Evolutionary conservation across 2,113 vertebrate genomes (phyloP).

Genomic region (Hemiscyllium ocellatum): DNA sequence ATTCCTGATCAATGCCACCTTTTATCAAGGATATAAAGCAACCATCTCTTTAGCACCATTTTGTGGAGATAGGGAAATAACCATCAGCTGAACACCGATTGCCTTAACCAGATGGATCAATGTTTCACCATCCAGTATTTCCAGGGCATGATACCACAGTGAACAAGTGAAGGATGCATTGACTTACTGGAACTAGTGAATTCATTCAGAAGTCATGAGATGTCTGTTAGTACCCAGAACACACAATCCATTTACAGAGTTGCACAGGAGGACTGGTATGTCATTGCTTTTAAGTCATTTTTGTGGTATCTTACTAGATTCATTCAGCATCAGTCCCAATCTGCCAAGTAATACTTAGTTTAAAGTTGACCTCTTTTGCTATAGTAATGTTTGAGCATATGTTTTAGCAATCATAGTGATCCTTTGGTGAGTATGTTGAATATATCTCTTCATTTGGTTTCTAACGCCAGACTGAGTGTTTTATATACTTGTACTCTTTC

Average conservation of each 20-base stretch:
- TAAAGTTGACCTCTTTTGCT: not conserved
- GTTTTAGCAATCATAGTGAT: not conserved
- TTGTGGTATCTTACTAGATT: not conserved
- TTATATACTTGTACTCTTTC: not conserved
- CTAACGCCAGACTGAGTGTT: not conserved
- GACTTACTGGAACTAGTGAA: constrained; percentile 15
- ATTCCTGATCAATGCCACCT: not conserved
- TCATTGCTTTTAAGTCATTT: not conserved
- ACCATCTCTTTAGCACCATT: not conserved
- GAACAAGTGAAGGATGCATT: not conserved
- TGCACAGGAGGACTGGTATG: constrained; percentile 7
- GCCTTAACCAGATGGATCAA: not conserved
- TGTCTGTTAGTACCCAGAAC: not conserved
- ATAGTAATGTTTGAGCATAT: not conserved
- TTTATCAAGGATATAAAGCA: not conserved
- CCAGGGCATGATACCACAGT: not conserved
- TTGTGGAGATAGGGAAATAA: not conserved
- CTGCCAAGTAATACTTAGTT: not conserved
- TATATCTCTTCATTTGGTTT: not conserved
- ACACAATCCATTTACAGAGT: not conserved
- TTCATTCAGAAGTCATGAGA: constrained; percentile 15
- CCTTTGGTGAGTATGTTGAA: not conserved
- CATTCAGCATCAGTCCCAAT: not conserved
- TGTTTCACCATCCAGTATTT: constrained; percentile 18
- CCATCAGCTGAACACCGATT: not conserved